Percentiles rank a stretch among this genome's conserved stretches.
phyloP scores from a whole-genome alignment of 1,140 invertebrate species.

The Hylyphantes graminicola region DNA sequence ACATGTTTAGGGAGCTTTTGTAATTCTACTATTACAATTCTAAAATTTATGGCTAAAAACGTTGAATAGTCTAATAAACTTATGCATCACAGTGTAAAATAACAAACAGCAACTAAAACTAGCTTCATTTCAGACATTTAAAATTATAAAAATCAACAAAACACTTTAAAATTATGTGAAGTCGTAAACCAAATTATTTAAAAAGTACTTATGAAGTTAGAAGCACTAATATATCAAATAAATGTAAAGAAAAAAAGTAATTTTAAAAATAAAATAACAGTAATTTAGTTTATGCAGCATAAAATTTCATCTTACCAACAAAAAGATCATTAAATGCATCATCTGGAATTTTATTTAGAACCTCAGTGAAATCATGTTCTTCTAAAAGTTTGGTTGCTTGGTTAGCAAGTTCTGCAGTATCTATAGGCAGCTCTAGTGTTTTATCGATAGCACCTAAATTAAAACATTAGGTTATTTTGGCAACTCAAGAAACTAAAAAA shows the following conservation, averaged over 20 bases:
- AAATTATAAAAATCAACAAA: too few species aligned
- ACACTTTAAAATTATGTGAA: background rate
- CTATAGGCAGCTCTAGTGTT: constrained; percentile 69
- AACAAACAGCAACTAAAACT: too few species aligned
- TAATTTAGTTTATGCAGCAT: too few species aligned
- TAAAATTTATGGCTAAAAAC: too few species aligned
- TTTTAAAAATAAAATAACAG: too few species aligned
- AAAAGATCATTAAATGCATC: constrained; percentile 93
- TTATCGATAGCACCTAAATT: constrained; percentile 66
- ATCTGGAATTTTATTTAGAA: constrained; percentile 87
- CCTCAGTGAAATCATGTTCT: constrained; percentile 88
- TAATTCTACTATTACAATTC: too few species aligned
- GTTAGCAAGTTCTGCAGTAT: constrained; percentile 69
- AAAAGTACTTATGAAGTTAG: background rate
- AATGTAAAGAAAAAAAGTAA: background rate
- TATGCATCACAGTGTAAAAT: too few species aligned
- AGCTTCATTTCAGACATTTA: too few species aligned
- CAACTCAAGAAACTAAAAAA: background rate
- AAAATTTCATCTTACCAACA: constrained; percentile 71
- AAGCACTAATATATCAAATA: background rate
- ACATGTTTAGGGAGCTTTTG: too few species aligned
- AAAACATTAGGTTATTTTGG: background rate
- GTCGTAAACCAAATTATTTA: background rate
- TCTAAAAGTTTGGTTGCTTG: constrained; percentile 74
- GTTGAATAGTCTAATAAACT: too few species aligned